Base-by-base conservation (phyloP, 2,888 invertebrate species). In the Drosophila pullipes region DNA sequence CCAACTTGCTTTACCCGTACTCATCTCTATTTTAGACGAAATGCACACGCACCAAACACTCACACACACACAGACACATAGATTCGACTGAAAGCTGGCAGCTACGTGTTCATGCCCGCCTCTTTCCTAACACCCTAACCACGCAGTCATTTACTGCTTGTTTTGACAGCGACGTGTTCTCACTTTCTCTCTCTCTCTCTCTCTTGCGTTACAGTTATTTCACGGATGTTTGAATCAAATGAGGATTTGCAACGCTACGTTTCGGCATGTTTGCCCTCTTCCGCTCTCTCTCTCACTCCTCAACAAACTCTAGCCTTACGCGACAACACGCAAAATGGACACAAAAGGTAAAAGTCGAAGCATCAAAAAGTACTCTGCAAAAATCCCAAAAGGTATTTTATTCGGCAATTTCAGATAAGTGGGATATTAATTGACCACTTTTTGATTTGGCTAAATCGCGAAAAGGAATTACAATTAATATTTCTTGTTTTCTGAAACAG, bases 21-120 rank as follows among this genome's bases (percentile, higher is more conserved):
- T 33, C 30, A 33, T 33, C 9, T 53, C 10, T 22, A 37, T 37
- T 37, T 37, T 37, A 37, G 13, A 16, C 16, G 6, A 37, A 37
- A 37, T 37, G 37, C 37, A 37, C 37, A 18, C 28, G 59, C 58
- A 44, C 44, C 49, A 58, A 44, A 63, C 41, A 67, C 58, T 37
- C 49, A 49, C 53, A 31, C 66, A 31, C 69, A 37, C 37, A 4
- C 52, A 53, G 10, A 52, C 35, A 30, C 39, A 47, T 33, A 28
- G 18, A 53, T 30, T 30, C 25, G 54, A 11, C 28, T 28, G 41
- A 18, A 50, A 30, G 62, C 58, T 44, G 61, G 53, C 71, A 71
- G 63, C 70, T 80, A 85, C 86, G 84, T 86, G 84, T 74, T 80
- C 84, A 82, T 86, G 78, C 82, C 77, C 76, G 65, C 57, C 72